Evolutionary conservation across 2,888 invertebrate species (phyloP), one percentile per base, ranked within the genome.

Genomic region (Miltochrista miniata): DNA sequence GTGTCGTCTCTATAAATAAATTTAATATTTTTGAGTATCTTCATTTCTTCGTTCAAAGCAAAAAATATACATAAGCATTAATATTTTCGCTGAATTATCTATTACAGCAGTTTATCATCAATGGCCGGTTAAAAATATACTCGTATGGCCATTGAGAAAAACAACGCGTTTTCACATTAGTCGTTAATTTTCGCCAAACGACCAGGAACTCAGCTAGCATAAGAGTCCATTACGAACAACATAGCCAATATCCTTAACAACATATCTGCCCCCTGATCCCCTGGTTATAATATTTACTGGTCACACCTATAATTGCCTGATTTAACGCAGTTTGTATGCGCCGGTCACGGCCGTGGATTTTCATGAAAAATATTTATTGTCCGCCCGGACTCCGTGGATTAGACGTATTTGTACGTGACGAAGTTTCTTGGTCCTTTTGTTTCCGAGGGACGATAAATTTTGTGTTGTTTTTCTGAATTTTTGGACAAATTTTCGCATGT

Each of bases 351-450:
- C 74, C 72, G 66, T 74, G 85, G 89, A 88, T 87, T 89, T 24
- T 86, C 87, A 85, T 85, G 85, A 83, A 83, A 88, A 87, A 90
- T 90, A 91, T 91, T 90, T 90, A 90, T 90, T 72, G 87, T 76
- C 77, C 82, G 69, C 74, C 72, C 70, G 82, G 82, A 83, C 76
- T 70, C 73, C 72, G 69, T 69, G 87, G 89, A 90, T 90, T 90
- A 90, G 83, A 84, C 75, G 79, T 80, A 87, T 88, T 85, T 83
- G 86, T 87, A 88, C 90, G 90, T 89, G 89, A 82, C 74, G 68
- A 63, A 72, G 72, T 56, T 48, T 52, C 50, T 45, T 43, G 61
- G 60, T 61, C 61, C 68, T 70, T 70, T 76, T 74, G 67, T 64
- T 76, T 71, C 69, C 62, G 56, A 54, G 59, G 29, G 18, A 33